These are phyloP conservation scores for Eucidaris tribuloides DNA, from an alignment of 35 echinoderm and acorn worm genomes.

Conservation along the genomic window DNA sequence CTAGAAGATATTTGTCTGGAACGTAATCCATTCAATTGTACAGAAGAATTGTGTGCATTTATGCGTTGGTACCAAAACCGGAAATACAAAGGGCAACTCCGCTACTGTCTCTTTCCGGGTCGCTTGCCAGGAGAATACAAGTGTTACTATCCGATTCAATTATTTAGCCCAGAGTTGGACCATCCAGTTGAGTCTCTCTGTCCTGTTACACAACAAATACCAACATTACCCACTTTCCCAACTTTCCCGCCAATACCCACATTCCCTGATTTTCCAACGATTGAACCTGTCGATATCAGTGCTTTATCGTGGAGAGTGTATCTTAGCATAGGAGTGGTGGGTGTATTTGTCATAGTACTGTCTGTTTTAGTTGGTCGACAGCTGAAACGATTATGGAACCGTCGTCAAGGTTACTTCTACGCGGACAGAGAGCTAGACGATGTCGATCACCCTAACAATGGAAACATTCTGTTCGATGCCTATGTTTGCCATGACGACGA, in stretches of 20 bases:
- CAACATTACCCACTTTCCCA: too few species aligned
- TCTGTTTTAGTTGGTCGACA: neutral
- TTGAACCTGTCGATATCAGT: too few species aligned
- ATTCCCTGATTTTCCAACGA: neutral
- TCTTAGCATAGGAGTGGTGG: neutral
- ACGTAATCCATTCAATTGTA: conserved; percentile 28
- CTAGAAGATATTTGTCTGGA: neutral
- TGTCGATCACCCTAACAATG: neutral
- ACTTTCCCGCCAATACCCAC: neutral
- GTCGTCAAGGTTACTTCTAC: neutral
- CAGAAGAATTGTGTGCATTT: conserved; percentile 1
- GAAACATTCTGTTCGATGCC: conserved; percentile 3
- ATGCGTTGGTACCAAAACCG: neutral
- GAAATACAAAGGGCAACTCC: neutral
- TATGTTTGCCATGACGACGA: conserved; percentile 27
- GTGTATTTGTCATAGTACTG: neutral
- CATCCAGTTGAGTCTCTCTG: neutral
- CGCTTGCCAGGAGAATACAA: too few species aligned
- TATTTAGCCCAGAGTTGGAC: neutral
- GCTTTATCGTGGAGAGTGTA: neutral
- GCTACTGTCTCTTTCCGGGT: too few species aligned
- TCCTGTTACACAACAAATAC: too few species aligned
- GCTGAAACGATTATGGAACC: too few species aligned
- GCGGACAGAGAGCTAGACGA: neutral
- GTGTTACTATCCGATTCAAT: neutral